Evolutionary conservation across 1,140 invertebrate genomes (phyloP), one percentile per base, ranked within the genome.

Genomic region (Galendromus occidentalis): DNA sequence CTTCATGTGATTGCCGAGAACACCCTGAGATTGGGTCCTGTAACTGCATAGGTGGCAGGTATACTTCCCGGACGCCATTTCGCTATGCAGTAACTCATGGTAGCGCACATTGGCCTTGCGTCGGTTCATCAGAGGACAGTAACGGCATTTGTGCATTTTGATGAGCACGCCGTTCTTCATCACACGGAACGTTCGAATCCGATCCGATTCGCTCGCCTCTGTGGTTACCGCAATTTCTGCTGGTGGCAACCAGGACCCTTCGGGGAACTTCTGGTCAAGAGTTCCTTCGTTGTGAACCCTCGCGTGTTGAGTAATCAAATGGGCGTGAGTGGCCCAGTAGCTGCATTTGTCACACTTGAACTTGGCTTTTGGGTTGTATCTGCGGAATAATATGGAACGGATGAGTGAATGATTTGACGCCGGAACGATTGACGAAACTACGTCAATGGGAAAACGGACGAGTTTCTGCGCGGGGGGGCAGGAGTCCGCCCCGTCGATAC

Each of bases 71-170:
- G 69, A 71, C 2, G 70, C 64, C 44, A 70, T 69, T 7, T 76
- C 70, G n/a, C 79, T 79, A 74, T 91, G 88, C 82, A 90, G 87
- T 73, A 84, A 83, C 74, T 91, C 86, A 74, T 91, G 88, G 68
- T 87, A 85, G n/a, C 82, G 80, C 33, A 91, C 85, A 73, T 87
- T 87, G 39, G 83, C 82, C 6, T 71, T 67, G 22, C 74, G 69
- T 25, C 75, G 85, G 72, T 88, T 88, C 1, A 87, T 84, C 73
- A 88, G 87, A 0, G 88, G 87, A 74, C 88, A 91, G 71, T 82
- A 85, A 33, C 85, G 79, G 72, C 87, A 91, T 72, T 88, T 87
- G 70, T 86, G 85, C 82, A 91, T 86, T 75, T 89, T 89, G 9
- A 82, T 80, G 66, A 87, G 83, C 12, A 82, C 81, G 20, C 84